Evolutionary conservation across 2,113 vertebrate genomes (phyloP), one percentile per base, ranked within the genome.

Genomic region (Chaetorhynchus papuensis): DNA sequence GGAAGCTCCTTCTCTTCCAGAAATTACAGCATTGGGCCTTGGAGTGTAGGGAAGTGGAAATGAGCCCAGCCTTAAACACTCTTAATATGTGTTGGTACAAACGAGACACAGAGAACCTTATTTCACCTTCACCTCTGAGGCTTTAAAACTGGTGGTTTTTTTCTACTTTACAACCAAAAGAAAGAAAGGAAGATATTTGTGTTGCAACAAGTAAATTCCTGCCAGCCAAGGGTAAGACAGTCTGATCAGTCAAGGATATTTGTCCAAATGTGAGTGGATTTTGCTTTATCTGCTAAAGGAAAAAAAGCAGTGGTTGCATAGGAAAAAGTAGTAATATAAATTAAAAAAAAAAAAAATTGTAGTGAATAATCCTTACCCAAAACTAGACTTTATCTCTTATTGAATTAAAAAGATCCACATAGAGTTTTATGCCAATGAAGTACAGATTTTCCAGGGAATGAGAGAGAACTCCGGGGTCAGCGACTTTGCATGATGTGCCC

Each of bases 361-460:
- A 9, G 4, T 47, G 61, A 82, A 35, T 30, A 83, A 69, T 83
- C 33, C 28, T 70, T 89, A 27, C 15, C 20, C 11, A 14, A 68
- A 78, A n/a, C 5, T 50, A 24, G 1, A 1, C 9, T 39, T 10
- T 30, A 4, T 39, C 19, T 75, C 44, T 33, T 49, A 41, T 41
- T 2, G 63, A 47, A 68, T 66, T 28, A 35, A 80, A 82, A 41
- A 57, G 72, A 56, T 31, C 3, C 1, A 21, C 0, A 0, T 6
- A 7, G 61, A 24, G 24, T 52, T 66, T 39, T 39, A 44, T n/a
- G 7, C 5, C 16, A 24, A 2, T 31, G 49, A 75, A 69, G 5
- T 44, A 17, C 26, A 72, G 33, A 18, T 33, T 74, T 44, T 28
- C 2, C 4, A n/a, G 13, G 68, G 47, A 72, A 70, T 8, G 19